Evolutionary conservation across 2,113 vertebrate species (phyloP), one percentile per base, ranked within the genome.

Genomic region (Corydoras sp.): DNA sequence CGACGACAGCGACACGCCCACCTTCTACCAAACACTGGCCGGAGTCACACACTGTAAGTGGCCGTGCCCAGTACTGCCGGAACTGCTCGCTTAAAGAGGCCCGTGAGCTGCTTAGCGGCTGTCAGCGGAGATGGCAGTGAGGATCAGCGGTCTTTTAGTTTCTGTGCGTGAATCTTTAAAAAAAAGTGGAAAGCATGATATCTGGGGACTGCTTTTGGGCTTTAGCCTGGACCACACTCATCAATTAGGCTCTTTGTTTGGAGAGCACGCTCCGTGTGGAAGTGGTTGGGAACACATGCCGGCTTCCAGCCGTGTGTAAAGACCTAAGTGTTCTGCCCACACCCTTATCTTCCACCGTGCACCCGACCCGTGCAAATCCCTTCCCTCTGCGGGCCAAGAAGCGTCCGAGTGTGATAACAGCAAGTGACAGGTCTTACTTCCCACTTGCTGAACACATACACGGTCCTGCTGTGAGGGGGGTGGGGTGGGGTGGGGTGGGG

Each of bases 1-100:
- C 0, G 96, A 98, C 70, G 96, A 99, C 78, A 99, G 95, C 5
- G 97, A 99, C 86, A 98, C 97, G 14, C 97, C 97, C 63, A 99
- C 97, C 76, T 99, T 99, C 91, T 99, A 99, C 85, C 97, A 99
- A 81, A 99, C 97, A 60, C 88, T 99, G 76, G 95, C 97, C 72
- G 97, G 97, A 68, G 97, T 99, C 88, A 99, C 97, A 12, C 97
- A 99, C 86, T 86, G 97, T 99, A 87, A 96, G 97, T 93, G 58
- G 68, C 1, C 13, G 69, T 4, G 2, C 62, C 65, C 63, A 62
- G 68, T 66, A 66, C 67, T 32, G 43, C 18, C 56, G 54, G 10
- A 24, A n/a, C 64, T 24, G 58, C 54, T n/a, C 1, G 9, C 5
- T 56, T 53, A 14, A 43, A 43, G 35, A 43, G 7, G 35, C 35